These are phyloP conservation scores for Phoxinus phoxinus DNA, from an alignment of 2,113 vertebrate genomes.

Conservation along the genomic window DNA sequence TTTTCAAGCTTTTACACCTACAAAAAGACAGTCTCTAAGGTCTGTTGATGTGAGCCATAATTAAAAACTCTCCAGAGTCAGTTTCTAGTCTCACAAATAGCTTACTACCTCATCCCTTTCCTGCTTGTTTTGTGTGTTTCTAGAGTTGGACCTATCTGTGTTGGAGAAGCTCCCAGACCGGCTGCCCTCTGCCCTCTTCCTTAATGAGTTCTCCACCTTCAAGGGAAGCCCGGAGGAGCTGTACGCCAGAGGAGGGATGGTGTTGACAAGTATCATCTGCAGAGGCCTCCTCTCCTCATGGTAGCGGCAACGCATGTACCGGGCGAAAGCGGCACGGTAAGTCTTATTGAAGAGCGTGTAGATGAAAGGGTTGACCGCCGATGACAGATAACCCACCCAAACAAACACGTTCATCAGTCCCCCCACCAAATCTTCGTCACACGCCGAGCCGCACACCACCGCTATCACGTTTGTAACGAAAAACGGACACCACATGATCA, in stretches of 20 bases:
- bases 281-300: conserved; percentile 87
- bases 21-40: background rate
- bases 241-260: conserved; percentile 88
- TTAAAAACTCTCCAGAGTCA: conserved; percentile 4
- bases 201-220: conserved; percentile 73
- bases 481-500: conserved; percentile 98
- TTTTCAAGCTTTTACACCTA: conserved; percentile 11
- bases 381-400: conserved; percentile 97
- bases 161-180: conserved; percentile 70
- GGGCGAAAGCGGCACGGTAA: conserved; percentile 88
- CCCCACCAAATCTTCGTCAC: conserved; percentile 79
- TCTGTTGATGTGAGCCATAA: background rate
- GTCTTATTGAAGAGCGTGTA: conserved; percentile 96
- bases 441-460: conserved; percentile 84
- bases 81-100: conserved; percentile 69
- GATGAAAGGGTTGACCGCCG: conserved; percentile 92
- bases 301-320: conserved; percentile 91
- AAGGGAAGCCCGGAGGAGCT: conserved; percentile 83
- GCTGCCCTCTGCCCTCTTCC: conserved; percentile 71
- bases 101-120: conserved; percentile 77
- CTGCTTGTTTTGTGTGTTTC: conserved; percentile 59
- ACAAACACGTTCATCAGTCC: conserved; percentile 92
- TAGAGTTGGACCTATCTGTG: conserved; percentile 64
- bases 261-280: conserved; percentile 93
- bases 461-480: conserved; percentile 96